Base-by-base conservation (phyloP, 2,797 vertebrate genomes). In the Linurgus olivaceus region DNA sequence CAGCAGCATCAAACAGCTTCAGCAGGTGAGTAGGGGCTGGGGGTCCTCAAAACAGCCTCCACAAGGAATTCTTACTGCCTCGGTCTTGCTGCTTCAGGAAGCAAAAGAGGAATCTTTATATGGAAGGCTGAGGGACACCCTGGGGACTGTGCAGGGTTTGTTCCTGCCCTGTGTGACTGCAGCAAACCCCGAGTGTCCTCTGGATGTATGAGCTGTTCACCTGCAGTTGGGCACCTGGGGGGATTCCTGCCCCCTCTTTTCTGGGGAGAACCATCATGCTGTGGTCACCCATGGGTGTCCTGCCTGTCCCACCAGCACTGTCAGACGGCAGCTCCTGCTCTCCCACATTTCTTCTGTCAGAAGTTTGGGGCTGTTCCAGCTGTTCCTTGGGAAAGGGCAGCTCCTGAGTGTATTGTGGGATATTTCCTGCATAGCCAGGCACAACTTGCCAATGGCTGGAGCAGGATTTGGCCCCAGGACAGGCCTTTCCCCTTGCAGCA, bases 1-100 rank as follows among this genome's bases (percentile, higher is more conserved):
- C 97, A 99, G 98, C 97, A 99, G 99, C 98, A 99, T 99, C 97
- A 99, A 98, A 86, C 99, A 99, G 97, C 98, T 99, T 61, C 99
- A 99, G 94, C 99, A 99, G 99, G 99, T 99, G 97, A 75, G 93
- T 13, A 28, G 16, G 55, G 68, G 20, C 6, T 6, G 40, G 5
- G 21, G 12, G 5, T 14, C 35, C 50, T 50, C n/a, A 0, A 3
- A 31, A 21, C 57, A 45, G 33, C 65, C 38, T 26, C 44, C n/a
- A 31, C 13, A 0, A 9, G 61, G 82, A 68, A 17, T 38, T 33
- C 15, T 10, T 10, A 1, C 1, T 58, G 37, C 38, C 88, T 61
- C 7, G 5, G 57, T 17, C 37, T 14, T 24, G 10, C 71, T 54
- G 23, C 50, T 40, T 59, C 14, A 3, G 87, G 82, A 61, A 38